These are phyloP conservation scores for Gallinago undulata DNA, from an alignment of 2,113 vertebrate genomes.

Conservation along the genomic window DNA sequence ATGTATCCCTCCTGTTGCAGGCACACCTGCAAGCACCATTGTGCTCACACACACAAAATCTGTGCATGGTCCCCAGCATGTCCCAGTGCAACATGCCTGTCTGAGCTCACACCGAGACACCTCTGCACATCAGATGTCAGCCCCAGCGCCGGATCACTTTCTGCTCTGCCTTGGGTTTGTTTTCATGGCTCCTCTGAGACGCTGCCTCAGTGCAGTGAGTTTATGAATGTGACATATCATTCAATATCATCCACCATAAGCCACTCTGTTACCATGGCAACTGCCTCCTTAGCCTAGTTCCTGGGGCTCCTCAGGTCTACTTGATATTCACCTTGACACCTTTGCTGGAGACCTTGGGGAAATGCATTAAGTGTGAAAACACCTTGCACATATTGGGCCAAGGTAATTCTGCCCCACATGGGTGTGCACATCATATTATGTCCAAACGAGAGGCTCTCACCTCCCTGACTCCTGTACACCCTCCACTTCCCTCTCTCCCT, in stretches of 20 bases:
- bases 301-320: neutral
- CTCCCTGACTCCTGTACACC: fast-evolving
- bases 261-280: constrained; percentile 41
- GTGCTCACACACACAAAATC: too few species aligned
- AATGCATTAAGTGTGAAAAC: neutral
- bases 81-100: fast-evolving
- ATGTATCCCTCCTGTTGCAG: neutral
- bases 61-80: fast-evolving
- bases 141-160: neutral
- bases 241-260: neutral
- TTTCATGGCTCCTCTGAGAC: neutral
- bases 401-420: neutral
- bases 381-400: neutral
- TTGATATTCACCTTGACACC: constrained; percentile 50
- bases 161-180: neutral
- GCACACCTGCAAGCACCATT: neutral
- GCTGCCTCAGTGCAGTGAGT: neutral
- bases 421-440: fast-evolving
- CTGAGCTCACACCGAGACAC: too few species aligned
- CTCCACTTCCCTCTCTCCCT: neutral
- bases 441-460: neutral
- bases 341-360: neutral
- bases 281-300: constrained; percentile 7
- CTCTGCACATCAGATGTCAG: neutral
- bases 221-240: constrained; percentile 34